These are phyloP conservation scores for Noctua comes DNA, from an alignment of 2,888 invertebrate species.

Conservation along the genomic window DNA sequence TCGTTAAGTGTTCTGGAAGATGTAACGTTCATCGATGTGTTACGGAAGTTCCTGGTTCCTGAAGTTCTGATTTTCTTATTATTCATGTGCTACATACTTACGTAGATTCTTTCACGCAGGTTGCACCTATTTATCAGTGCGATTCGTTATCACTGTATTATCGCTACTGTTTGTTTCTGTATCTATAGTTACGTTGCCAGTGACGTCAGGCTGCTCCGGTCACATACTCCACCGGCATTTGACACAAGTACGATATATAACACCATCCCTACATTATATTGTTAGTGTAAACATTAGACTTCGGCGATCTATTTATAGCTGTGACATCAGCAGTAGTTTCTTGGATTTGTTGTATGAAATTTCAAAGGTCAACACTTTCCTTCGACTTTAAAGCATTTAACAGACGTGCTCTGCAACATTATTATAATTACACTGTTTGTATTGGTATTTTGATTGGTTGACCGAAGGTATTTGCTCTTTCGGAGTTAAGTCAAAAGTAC, in stretches of 20 bases:
- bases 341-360: constrained; percentile 77
- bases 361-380: constrained; percentile 74
- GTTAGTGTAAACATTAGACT: constrained; percentile 85
- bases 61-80: constrained; percentile 25
- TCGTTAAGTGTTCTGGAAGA: constrained; percentile 19
- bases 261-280: constrained; percentile 79
- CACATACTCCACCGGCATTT: constrained; percentile 68
- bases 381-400: constrained; percentile 56
- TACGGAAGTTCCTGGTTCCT: constrained; percentile 15
- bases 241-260: constrained; percentile 65
- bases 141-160: constrained; percentile 83
- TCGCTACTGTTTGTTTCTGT: constrained; percentile 88
- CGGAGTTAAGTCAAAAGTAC: constrained; percentile 31
- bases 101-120: constrained; percentile 70
- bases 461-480: constrained; percentile 11
- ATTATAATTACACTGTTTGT: background rate
- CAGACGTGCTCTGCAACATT: constrained; percentile 16
- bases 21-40: constrained; percentile 21
- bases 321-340: constrained; percentile 84
- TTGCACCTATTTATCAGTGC: constrained; percentile 83
- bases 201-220: constrained; percentile 79
- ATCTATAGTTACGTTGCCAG: constrained; percentile 80
- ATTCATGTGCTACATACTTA: constrained; percentile 46
- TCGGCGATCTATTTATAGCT: constrained; percentile 82
- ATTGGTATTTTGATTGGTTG: constrained; percentile 22